Conservation (phyloP, 2,888 invertebrate species). For the Tanaodytes sp. region DNA sequence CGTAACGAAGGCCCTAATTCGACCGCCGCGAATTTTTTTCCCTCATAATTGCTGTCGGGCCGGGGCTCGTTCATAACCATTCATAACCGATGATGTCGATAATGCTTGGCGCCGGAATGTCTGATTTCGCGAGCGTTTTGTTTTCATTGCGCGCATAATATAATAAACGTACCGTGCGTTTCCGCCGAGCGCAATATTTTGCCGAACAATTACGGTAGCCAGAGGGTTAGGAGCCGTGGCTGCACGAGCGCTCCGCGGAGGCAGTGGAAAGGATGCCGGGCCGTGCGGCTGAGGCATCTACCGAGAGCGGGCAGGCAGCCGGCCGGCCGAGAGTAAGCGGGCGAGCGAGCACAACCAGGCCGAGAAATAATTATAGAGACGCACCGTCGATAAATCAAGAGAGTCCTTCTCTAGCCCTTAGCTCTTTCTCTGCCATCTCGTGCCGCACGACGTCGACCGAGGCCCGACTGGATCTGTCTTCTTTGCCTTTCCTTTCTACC, state of each 20-base stretch:
- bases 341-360: slow-evolving; percentile 58
- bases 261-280: slow-evolving; percentile 42
- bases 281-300: slow-evolving; percentile 31
- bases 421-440: slow-evolving; percentile 53
- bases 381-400: slow-evolving; percentile 71
- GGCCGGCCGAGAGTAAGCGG: slow-evolving; percentile 27
- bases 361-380: slow-evolving; percentile 72
- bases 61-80: slow-evolving; percentile 20
- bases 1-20: slow-evolving; percentile 30
- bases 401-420: slow-evolving; percentile 60
- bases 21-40: slow-evolving; percentile 18
- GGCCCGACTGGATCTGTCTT: slow-evolving; percentile 31
- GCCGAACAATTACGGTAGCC: slow-evolving; percentile 56
- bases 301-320: slow-evolving; percentile 23
- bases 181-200: slow-evolving; percentile 49
- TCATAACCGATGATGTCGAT: slow-evolving; percentile 24
- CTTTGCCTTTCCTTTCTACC: slow-evolving; percentile 22
- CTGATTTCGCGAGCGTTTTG: slow-evolving; percentile 44
- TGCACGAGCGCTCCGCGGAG: slow-evolving; percentile 31
- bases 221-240: slow-evolving; percentile 37
- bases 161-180: slow-evolving; percentile 48
- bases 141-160: slow-evolving; percentile 41
- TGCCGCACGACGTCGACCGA: slow-evolving; percentile 42
- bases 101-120: slow-evolving; percentile 49
- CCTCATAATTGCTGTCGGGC: slow-evolving; percentile 22